Evolutionary conservation across 2,888 invertebrate genomes (phyloP).

Genomic region (Aproaerema taeniolella): DNA sequence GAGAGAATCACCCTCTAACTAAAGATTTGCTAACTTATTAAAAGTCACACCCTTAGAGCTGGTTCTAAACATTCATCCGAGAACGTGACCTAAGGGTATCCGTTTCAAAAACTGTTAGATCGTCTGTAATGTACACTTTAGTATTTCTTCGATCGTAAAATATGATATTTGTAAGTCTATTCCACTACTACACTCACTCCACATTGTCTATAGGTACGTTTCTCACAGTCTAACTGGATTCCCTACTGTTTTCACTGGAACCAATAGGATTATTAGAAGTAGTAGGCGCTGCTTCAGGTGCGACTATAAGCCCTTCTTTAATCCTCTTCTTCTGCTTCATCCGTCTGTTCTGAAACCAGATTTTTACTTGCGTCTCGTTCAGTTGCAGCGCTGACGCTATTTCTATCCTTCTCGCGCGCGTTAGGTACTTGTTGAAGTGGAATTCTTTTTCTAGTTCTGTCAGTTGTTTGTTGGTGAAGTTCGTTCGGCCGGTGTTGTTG

Average conservation of each 20-base stretch:
- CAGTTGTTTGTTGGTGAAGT: constrained; percentile 99
- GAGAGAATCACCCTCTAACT: no score
- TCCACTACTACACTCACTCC: neutral
- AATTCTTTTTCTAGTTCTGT: constrained; percentile 99
- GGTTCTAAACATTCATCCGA: no score
- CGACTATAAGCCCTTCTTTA: constrained; percentile 90
- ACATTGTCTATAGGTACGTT: no score
- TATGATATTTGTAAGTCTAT: no score
- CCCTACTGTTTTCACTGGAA: constrained; percentile 84
- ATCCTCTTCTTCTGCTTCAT: constrained; percentile 99
- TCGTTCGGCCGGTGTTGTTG: constrained; percentile 95
- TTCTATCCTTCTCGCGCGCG: constrained; percentile 96
- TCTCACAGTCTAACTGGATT: constrained; percentile 81
- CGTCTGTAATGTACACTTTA: no score
- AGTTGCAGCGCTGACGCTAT: constrained; percentile 97
- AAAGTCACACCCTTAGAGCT: no score
- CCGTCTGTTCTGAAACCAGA: constrained; percentile 98
- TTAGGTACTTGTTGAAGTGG: constrained; percentile 99
- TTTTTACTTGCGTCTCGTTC: constrained; percentile 98
- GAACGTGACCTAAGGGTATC: no score
- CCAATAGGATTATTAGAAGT: constrained; percentile 57
- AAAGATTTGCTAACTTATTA: no score
- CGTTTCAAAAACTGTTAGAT: no score
- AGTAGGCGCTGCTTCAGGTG: constrained; percentile 67
- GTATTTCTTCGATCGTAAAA: no score